A percentile compares a stretch with the other conserved stretches of the same genome.
phyloP scores from a whole-genome alignment of 2,113 vertebrate species.

The Oreocharis arfaki region DNA sequence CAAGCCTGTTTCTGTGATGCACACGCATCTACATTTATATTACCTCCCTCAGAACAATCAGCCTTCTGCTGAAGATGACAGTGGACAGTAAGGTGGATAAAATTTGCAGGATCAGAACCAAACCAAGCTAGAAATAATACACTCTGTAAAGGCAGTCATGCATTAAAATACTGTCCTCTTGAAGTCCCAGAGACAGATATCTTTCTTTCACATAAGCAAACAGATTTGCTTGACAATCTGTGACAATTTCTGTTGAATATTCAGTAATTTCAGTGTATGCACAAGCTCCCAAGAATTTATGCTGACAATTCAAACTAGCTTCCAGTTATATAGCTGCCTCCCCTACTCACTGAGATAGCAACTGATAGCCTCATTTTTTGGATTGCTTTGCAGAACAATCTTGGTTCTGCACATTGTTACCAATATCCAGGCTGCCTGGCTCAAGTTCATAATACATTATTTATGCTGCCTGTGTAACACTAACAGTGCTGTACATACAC shows the following conservation, averaged over 20 bases:
- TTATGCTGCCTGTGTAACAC: neutral
- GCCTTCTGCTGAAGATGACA: neutral
- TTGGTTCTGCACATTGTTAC: neutral
- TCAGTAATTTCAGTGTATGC: neutral
- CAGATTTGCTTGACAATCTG: neutral
- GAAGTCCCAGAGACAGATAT: neutral
- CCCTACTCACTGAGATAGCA: neutral
- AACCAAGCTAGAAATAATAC: neutral
- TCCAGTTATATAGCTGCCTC: neutral
- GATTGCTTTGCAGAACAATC: neutral
- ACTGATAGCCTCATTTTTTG: neutral
- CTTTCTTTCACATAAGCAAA: neutral
- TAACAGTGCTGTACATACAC: neutral
- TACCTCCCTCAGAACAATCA: neutral
- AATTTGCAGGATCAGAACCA: neutral
- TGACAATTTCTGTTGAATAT: neutral
- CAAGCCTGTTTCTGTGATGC: neutral
- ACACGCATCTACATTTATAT: fast-evolving
- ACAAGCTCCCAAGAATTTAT: neutral
- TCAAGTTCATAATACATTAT: neutral
- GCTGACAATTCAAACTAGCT: neutral
- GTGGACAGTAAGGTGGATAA: neutral
- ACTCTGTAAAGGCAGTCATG: neutral
- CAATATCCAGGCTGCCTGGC: neutral
- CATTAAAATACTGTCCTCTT: neutral